Conservation (phyloP, 2,113 vertebrate genomes). For the Dendrocopos noguchii region DNA sequence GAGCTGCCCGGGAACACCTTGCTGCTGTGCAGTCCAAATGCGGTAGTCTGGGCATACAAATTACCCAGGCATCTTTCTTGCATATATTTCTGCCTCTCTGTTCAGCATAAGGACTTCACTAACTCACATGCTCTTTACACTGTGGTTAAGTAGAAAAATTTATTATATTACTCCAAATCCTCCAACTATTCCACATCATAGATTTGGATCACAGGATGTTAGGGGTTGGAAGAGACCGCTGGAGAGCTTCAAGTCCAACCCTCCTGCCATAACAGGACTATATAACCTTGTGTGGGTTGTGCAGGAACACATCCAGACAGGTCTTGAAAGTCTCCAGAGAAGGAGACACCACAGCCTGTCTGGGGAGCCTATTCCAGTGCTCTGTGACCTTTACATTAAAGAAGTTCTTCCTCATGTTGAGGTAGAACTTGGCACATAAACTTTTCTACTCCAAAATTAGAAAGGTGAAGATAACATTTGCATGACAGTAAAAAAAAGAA, state of each 20-base stretch:
- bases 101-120: neutral
- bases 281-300: too few relatives aligned
- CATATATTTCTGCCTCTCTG: neutral
- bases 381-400: too few relatives aligned
- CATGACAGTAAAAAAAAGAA: neutral
- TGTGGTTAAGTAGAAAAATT: neutral
- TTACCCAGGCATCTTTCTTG: neutral
- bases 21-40: accelerated
- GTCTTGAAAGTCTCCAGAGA: too few relatives aligned
- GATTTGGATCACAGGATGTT: neutral
- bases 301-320: too few relatives aligned
- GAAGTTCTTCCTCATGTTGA: too few relatives aligned
- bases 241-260: too few relatives aligned
- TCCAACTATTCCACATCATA: neutral
- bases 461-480: neutral
- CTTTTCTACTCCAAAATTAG: neutral
- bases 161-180: neutral
- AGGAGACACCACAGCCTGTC: too few relatives aligned
- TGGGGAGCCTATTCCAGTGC: too few relatives aligned
- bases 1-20: accelerated
- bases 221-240: too few relatives aligned
- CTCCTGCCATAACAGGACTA: too few relatives aligned
- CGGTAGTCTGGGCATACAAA: neutral
- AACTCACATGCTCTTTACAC: neutral
- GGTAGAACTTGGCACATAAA: too few relatives aligned